Conservation (phyloP, 2,888 invertebrate genomes). For the Julus scandinavius region DNA sequence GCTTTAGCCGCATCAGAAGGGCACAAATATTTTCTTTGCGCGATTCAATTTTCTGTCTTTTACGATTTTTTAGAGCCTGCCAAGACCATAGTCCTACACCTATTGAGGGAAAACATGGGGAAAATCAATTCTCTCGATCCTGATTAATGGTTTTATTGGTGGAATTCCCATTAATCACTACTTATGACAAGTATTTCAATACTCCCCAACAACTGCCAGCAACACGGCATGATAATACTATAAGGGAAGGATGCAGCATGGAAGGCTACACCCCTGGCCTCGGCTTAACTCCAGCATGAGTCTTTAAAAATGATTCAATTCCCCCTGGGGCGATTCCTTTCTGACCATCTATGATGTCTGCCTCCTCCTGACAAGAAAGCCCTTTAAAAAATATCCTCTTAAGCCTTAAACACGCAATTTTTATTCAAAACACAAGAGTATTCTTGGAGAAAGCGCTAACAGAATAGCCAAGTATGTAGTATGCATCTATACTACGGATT, state of each 20-base stretch:
- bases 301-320: conserved; percentile 40
- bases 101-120: conserved; percentile 44
- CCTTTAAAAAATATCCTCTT: conserved; percentile 23
- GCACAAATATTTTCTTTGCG: conserved; percentile 12
- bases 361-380: conserved; percentile 43
- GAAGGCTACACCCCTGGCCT: conserved; percentile 48
- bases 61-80: conserved; percentile 17
- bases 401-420: conserved; percentile 24
- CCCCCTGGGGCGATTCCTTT: conserved; percentile 45
- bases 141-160: conserved; percentile 58
- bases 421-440: conserved; percentile 22
- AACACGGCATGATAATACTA: conserved; percentile 50
- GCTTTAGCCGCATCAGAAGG: conserved; percentile 9
- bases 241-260: conserved; percentile 48
- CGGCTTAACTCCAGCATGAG: conserved; percentile 48
- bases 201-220: conserved; percentile 53
- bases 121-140: conserved; percentile 58
- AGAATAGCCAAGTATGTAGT: background rate
- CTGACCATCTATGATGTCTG: conserved; percentile 45
- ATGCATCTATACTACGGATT: background rate
- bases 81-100: conserved; percentile 1
- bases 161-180: conserved; percentile 58
- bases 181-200: conserved; percentile 57
- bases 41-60: conserved; percentile 12
- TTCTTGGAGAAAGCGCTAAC: background rate